Evolutionary conservation across 2,113 vertebrate species (phyloP).

Genomic region (Malurus cyaneus): DNA sequence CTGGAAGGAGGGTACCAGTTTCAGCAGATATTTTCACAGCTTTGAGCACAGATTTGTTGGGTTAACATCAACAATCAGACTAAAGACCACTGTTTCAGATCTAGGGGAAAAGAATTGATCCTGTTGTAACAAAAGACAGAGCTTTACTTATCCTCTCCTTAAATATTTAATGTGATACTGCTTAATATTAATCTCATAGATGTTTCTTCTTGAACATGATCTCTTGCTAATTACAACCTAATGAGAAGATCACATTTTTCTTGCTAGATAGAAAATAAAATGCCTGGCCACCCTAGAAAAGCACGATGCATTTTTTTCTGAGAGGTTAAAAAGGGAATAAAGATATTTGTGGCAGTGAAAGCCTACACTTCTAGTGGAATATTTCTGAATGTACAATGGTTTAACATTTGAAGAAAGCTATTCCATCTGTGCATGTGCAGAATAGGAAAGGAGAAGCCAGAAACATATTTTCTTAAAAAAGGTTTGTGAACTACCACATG

Average conservation of each 20-base stretch:
- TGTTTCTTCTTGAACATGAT: not conserved
- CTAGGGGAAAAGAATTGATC: not conserved
- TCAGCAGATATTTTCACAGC: not conserved
- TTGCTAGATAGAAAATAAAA: not conserved
- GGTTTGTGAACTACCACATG: not conserved
- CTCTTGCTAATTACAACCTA: not conserved
- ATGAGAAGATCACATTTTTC: not conserved
- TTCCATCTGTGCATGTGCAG: not conserved
- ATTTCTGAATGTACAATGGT: not conserved
- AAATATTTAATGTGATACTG: not conserved
- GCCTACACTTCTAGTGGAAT: not conserved
- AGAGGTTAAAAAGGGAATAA: not conserved
- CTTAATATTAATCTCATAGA: not conserved
- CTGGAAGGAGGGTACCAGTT: not conserved
- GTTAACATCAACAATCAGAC: not conserved
- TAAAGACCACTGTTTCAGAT: not conserved
- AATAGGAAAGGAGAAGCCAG: not conserved
- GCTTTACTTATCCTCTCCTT: not conserved
- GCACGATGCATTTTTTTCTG: not conserved
- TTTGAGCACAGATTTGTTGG: not conserved
- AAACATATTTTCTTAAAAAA: not conserved
- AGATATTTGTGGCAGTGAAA: not conserved
- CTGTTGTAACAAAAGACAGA: not conserved
- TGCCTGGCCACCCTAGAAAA: not conserved
- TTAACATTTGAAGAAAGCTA: not conserved